Conservation (phyloP, 2,113 vertebrate species). For the Hippocampus barbouri region DNA sequence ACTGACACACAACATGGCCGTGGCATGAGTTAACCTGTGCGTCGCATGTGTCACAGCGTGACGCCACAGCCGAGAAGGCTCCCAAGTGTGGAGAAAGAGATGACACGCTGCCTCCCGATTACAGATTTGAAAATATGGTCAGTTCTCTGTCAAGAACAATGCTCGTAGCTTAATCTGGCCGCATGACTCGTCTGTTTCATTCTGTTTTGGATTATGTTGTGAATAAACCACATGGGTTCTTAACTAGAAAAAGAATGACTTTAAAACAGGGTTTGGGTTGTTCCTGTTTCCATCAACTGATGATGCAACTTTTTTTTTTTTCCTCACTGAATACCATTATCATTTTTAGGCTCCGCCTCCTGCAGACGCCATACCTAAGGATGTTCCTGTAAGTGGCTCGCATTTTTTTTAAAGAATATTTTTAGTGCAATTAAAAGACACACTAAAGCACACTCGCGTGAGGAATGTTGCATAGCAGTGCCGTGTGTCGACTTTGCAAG, state of each 20-base stretch:
- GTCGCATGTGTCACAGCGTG: constrained; percentile 60
- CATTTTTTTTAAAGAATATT: not conserved
- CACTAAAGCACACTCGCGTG: constrained; percentile 23
- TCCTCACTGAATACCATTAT: not conserved
- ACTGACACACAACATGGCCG: constrained; percentile 24
- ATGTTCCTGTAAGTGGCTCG: constrained; percentile 55
- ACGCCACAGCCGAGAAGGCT: constrained; percentile 18
- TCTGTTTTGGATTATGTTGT: not conserved
- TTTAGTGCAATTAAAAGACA: not conserved
- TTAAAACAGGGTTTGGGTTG: not conserved
- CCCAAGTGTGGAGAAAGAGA: constrained; percentile 64
- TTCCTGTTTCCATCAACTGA: not conserved
- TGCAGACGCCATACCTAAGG: constrained; percentile 48
- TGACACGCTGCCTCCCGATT: constrained; percentile 63
- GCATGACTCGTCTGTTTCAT: not conserved
- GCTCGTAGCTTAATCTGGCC: not conserved
- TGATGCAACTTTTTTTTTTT: not conserved
- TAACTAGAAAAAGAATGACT: not conserved
- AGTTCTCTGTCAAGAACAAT: constrained; percentile 40
- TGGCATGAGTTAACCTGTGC: constrained; percentile 30
- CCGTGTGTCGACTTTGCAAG: constrained; percentile 49
- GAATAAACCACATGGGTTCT: not conserved
- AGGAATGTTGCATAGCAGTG: constrained; percentile 43
- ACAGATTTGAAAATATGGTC: constrained; percentile 67
- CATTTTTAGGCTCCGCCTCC: constrained; percentile 42